phyloP scores from a whole-genome alignment of 2,888 invertebrate species.

The Nephrotoma guestfalica region DNA sequence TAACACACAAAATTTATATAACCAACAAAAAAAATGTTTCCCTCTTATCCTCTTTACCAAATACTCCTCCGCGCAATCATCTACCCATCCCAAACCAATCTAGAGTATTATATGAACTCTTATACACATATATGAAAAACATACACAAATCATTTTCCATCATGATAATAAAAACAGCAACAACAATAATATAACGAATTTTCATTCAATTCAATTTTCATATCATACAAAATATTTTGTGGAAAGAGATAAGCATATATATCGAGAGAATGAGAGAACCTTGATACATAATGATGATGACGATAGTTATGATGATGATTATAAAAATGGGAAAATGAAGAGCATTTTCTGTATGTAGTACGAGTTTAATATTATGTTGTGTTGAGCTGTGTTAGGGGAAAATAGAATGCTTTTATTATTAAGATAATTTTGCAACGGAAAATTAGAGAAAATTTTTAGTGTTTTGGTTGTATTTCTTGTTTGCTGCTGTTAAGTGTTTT shows the following conservation, averaged over 20 bases:
- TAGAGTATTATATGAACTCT: background rate
- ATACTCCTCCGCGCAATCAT: background rate
- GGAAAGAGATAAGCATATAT: background rate
- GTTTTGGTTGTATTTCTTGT: background rate
- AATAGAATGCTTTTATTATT: background rate
- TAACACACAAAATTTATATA: background rate
- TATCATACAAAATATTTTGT: background rate
- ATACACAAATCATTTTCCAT: background rate
- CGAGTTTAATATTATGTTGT: background rate
- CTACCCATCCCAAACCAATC: background rate
- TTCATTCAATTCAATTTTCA: constrained; percentile 3
- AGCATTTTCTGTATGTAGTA: background rate
- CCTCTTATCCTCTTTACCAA: background rate
- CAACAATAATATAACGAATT: background rate
- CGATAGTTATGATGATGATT: background rate
- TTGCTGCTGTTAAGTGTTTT: background rate
- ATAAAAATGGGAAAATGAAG: background rate
- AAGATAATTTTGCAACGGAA: background rate
- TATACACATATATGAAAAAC: background rate
- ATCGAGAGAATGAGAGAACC: background rate
- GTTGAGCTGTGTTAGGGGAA: background rate
- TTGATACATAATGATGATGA: background rate
- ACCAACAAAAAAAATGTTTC: background rate
- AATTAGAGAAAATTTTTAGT: background rate
- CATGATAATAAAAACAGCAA: background rate